Evolutionary conservation across 2,797 vertebrate genomes (phyloP).

Genomic region (Malacoraja senta): DNA sequence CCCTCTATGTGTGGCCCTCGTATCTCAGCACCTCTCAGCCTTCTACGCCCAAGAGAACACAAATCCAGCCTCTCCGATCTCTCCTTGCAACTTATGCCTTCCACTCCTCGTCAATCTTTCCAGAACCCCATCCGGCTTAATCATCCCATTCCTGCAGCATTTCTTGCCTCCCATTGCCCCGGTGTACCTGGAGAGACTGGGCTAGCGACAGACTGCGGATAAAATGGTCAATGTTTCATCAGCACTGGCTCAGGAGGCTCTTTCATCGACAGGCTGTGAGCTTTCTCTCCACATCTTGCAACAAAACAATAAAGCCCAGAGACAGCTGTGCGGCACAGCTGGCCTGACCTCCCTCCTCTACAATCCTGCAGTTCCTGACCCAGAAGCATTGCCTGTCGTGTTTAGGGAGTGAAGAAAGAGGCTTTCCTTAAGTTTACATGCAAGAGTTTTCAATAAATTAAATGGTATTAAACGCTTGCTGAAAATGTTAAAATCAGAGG

Average conservation of each 20-base stretch:
- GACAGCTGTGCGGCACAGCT: neutral
- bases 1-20: too few species aligned
- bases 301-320: too few species aligned
- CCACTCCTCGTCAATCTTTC: too few species aligned
- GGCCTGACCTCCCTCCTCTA: neutral
- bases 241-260: neutral
- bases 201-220: too few species aligned
- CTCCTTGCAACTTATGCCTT: too few species aligned
- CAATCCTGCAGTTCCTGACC: neutral
- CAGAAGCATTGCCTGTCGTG: too few species aligned
- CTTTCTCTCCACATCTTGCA: neutral
- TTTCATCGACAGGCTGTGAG: neutral
- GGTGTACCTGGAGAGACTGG: neutral
- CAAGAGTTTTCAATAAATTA: neutral
- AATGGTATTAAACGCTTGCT: neutral
- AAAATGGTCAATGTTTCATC: neutral
- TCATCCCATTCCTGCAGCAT: too few species aligned
- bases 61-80: too few species aligned
- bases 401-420: neutral
- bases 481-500: neutral
- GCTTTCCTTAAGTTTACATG: neutral
- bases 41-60: too few species aligned
- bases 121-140: too few species aligned
- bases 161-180: neutral
- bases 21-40: too few species aligned